phyloP scores from a whole-genome alignment of 2,113 vertebrate genomes.

The Camelus dromedarius region DNA sequence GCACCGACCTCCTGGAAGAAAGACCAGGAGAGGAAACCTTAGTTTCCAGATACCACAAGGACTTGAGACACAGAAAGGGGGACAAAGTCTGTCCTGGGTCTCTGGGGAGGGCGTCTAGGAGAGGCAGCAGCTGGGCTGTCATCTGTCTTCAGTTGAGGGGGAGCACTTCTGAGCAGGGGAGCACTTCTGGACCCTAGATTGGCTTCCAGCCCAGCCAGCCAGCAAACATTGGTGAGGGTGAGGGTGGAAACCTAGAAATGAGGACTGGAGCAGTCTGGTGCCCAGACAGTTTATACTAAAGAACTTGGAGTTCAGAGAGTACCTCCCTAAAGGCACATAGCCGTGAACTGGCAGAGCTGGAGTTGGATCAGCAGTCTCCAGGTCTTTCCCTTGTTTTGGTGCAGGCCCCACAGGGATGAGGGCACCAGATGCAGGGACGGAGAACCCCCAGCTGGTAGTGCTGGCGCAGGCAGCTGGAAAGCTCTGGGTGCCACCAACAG shows the following conservation, averaged over 20 bases:
- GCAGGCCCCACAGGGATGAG: background rate
- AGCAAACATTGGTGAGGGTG: background rate
- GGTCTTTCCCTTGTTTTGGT: background rate
- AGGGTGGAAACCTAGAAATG: background rate
- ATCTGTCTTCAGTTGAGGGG: background rate
- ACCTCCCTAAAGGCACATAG: background rate
- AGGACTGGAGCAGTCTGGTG: background rate
- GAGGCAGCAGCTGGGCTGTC: background rate
- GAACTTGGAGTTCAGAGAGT: background rate
- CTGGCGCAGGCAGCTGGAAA: background rate
- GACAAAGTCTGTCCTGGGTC: background rate
- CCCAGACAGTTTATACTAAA: background rate
- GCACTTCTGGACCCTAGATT: background rate
- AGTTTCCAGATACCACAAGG: background rate
- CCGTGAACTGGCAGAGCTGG: background rate
- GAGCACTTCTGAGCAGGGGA: background rate
- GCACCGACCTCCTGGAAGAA: background rate
- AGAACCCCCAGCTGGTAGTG: background rate
- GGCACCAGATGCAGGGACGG: background rate
- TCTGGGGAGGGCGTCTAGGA: background rate
- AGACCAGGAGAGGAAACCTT: background rate
- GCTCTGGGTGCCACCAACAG: constrained; percentile 23
- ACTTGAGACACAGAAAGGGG: background rate
- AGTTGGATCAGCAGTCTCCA: background rate
- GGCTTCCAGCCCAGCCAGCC: background rate